Base-by-base conservation (phyloP, 2,113 vertebrate genomes). In the Atrichornis clamosus region DNA sequence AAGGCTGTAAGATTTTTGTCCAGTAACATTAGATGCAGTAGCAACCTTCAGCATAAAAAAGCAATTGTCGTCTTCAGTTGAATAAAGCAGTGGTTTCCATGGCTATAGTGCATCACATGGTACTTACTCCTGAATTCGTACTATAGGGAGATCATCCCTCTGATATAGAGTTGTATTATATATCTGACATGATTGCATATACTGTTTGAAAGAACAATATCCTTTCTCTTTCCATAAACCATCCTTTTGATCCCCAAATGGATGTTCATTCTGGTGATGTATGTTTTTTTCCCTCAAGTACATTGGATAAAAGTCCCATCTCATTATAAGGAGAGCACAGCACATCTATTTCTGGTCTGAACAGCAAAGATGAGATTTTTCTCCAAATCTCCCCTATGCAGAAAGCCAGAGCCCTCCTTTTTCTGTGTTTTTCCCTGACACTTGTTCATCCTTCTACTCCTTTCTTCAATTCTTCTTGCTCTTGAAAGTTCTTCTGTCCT, bases 41-140 rank as follows among this genome's bases (percentile, higher is more conserved):
- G 30, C 67, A 88, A 27, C 35, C 46, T 82, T 78, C 23, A 75
- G 33, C 35, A 53, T 78, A 86, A 70, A 87, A 92, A 84, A 37
- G 2, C 30, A 49, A 33, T 85, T 83, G 5, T 85, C 77, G 20
- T 86, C 47, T 84, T 78, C 23, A 72, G 27, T 56, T 93, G 56
- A 95, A 77, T 55, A 33, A 86, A 92, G 72, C 55, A 44, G 55
- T 74, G 72, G 75, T 96, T 94, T 88, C 93, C 68, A 56, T 63
- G 88, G 85, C 63, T 81, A 64, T 62, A 14, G 68, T 92, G 35
- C 39, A 75, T 78, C 56, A 59, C 35, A 9, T 88, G 72, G 13
- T 73, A 15, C 42, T 78, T 69, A 55, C 3, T 69, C 9, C 52
- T 80, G 59, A 90, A 47, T 88, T 80, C 80, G 28, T 72, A 44